Conservation (phyloP, 2,888 invertebrate genomes). For the Arctia plantaginis region DNA sequence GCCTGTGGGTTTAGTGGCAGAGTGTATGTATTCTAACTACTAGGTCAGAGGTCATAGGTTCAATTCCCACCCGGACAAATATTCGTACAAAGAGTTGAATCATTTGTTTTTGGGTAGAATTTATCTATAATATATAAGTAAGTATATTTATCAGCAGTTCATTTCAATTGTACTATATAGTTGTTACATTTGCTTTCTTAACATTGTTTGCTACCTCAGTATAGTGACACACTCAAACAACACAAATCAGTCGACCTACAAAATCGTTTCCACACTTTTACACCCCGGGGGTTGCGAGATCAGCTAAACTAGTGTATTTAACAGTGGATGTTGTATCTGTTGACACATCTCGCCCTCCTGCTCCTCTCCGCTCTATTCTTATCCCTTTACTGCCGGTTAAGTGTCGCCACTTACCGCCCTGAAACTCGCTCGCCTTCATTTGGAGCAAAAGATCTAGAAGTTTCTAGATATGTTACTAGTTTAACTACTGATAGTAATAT, state of each 20-base stretch:
- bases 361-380: conserved; percentile 49
- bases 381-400: conserved; percentile 62
- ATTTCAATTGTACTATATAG: background rate
- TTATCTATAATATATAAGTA: too few relatives aligned
- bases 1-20: too few relatives aligned
- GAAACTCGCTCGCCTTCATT: conserved; percentile 41
- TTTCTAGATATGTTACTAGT: conserved; percentile 27
- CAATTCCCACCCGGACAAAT: too few relatives aligned
- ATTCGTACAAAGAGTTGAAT: too few relatives aligned
- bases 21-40: too few relatives aligned
- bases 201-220: background rate
- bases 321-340: conserved; percentile 59
- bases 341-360: conserved; percentile 59
- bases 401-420: conserved; percentile 52
- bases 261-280: conserved; percentile 15
- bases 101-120: too few relatives aligned
- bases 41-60: too few relatives aligned
- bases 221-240: background rate
- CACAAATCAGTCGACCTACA: background rate
- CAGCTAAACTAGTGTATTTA: conserved; percentile 56
- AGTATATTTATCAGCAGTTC: too few relatives aligned
- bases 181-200: background rate
- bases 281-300: conserved; percentile 33
- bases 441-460: conserved; percentile 26
- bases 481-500: background rate